Percentiles rank a stretch among this genome's conserved stretches.
phyloP scores from a whole-genome alignment of 92 coral and sea anemone genomes.

The Plumapathes pennacea region DNA sequence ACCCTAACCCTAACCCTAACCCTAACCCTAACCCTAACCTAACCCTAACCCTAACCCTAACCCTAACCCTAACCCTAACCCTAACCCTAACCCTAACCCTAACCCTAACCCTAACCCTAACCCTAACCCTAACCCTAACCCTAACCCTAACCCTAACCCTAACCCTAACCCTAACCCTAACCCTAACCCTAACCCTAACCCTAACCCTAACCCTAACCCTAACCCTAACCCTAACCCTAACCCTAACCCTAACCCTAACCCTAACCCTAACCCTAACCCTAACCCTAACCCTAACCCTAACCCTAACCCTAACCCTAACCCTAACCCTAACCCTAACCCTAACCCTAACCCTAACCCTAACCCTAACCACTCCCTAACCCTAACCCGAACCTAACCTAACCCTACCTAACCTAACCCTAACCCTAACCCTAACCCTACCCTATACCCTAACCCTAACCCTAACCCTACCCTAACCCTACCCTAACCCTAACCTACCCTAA shows the following conservation, averaged over 20 bases:
- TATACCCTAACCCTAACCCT: conserved; percentile 24
- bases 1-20: conserved; percentile 30
- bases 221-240: conserved; percentile 23
- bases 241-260: conserved; percentile 19
- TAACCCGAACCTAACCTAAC: conserved; percentile 28
- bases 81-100: conserved; percentile 11
- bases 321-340: conserved; percentile 42
- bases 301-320: conserved; percentile 43
- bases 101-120: conserved; percentile 21
- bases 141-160: conserved; percentile 13
- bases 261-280: conserved; percentile 22
- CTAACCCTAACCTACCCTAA: conserved; percentile 18
- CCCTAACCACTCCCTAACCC: conserved; percentile 24
- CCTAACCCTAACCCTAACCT: conserved; percentile 28
- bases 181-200: conserved; percentile 21
- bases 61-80: conserved; percentile 38
- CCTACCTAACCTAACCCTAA: conserved; percentile 40
- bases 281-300: conserved; percentile 41
- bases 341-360: conserved; percentile 20
- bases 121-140: conserved; percentile 20
- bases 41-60: conserved; percentile 30
- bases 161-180: conserved; percentile 36
- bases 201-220: conserved; percentile 24
- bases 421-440: conserved; percentile 39
- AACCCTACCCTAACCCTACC: conserved; percentile 31